Evolutionary conservation across 2,113 vertebrate species (phyloP), one percentile per base, ranked within the genome.

Genomic region (Apeltes quadracus): DNA sequence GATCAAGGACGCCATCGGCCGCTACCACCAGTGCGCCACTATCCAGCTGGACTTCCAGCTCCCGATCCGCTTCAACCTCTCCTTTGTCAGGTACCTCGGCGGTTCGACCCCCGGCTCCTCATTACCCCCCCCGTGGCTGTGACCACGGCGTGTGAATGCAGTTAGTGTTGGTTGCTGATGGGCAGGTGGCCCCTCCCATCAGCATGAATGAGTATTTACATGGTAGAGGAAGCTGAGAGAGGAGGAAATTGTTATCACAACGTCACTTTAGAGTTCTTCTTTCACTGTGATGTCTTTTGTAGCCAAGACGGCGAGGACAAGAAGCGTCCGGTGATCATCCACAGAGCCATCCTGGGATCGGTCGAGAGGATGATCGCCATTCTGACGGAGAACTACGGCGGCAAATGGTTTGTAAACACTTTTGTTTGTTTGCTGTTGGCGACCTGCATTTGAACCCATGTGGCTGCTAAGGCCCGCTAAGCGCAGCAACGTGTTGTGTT

Each of bases 311-410:
- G 97, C 41, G 95, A 97, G 12, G 98, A 99, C 91, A 98, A 97
- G 90, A 98, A 95, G 23, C 94, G 94, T 68, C 97, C 97, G 8
- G 97, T 99, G 79, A 99, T 99, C 80, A 94, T 99, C 90, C 98
- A 99, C 87, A 94, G 97, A 75, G 98, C 98, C 32, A 96, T 99
- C 81, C 83, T 99, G 90, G 98, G 98, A 39, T 99, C 98, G 13
- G 96, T 99, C 50, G 98, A 99, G 89, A 94, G 98, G 85, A 99
- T 99, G 97, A 98, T 99, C 0, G 97, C 98, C 43, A 99, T 99
- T 83, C 94, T 99, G 48, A 98, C 97, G 0, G 98, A 99, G 88
- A 99, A 96, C 94, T 99, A 96, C n/a, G 97, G 95, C 9, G 98
- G 98, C 61, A 99, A 98, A 95, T 99, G 98, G 97, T 99, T 95